These are phyloP conservation scores for Podotricha telesiphe DNA, from an alignment of 2,888 invertebrate species.

Conservation along the genomic window DNA sequence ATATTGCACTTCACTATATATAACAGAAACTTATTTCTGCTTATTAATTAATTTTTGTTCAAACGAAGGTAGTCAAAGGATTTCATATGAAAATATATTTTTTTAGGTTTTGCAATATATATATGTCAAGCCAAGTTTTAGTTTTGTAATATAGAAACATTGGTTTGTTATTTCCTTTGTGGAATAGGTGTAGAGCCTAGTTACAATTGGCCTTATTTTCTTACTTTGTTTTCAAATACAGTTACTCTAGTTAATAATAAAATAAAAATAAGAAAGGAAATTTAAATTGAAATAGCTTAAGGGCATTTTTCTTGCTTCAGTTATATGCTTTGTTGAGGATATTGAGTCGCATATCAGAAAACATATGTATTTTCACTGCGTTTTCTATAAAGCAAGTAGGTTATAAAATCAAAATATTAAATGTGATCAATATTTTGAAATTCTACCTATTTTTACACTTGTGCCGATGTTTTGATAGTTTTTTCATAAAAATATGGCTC, in stretches of 20 bases:
- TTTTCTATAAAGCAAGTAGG: no score
- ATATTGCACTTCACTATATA: not conserved
- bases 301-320: not conserved
- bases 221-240: not conserved
- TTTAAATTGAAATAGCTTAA: not conserved
- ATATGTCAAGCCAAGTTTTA: not conserved
- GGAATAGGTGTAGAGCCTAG: not conserved
- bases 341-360: not conserved
- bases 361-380: not conserved
- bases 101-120: not conserved
- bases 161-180: slow-evolving; percentile 1
- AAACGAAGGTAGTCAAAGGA: not conserved
- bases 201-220: not conserved
- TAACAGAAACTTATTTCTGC: not conserved
- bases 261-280: not conserved
- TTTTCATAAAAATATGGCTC: no score
- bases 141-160: not conserved
- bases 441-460: no score
- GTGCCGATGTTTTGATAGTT: no score
- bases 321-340: not conserved
- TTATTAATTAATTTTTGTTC: not conserved
- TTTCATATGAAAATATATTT: not conserved
- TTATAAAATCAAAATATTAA: no score
- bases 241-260: no score
- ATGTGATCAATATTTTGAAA: no score